Conservation (phyloP, 2,888 invertebrate genomes). For the Rapana venosa region DNA sequence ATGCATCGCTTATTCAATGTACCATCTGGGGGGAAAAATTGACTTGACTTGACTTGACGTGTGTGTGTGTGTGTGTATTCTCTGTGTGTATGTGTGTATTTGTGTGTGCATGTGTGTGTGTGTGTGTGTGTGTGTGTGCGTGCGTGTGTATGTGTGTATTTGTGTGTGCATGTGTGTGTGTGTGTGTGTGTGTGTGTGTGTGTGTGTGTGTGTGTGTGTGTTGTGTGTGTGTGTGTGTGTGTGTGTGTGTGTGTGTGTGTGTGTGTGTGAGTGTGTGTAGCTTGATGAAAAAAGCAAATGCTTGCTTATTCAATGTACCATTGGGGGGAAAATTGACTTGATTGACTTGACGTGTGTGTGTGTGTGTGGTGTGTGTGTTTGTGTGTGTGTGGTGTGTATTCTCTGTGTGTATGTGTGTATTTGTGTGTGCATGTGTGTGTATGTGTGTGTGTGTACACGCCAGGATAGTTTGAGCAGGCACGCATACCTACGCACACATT, state of each 20-base stretch:
- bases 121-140: neutral
- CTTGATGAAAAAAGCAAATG: neutral
- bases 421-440: too few relatives aligned
- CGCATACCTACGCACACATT: too few relatives aligned
- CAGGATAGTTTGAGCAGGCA: too few relatives aligned
- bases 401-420: too few relatives aligned
- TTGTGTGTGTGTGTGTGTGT: neutral
- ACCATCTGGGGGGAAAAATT: neutral
- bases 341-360: too few relatives aligned
- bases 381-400: too few relatives aligned
- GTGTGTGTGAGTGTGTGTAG: neutral
- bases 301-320: neutral
- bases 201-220: conserved; percentile 16
- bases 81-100: too few relatives aligned
- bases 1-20: neutral
- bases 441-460: too few relatives aligned
- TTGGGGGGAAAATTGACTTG: too few relatives aligned
- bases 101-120: neutral
- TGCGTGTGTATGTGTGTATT: neutral
- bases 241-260: conserved; percentile 10
- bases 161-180: conserved; percentile 3
- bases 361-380: too few relatives aligned
- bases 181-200: neutral
- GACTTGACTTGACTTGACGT: neutral
- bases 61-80: too few relatives aligned